Evolutionary conservation across 2,888 invertebrate species (phyloP).

Genomic region (Noctua janthina): DNA sequence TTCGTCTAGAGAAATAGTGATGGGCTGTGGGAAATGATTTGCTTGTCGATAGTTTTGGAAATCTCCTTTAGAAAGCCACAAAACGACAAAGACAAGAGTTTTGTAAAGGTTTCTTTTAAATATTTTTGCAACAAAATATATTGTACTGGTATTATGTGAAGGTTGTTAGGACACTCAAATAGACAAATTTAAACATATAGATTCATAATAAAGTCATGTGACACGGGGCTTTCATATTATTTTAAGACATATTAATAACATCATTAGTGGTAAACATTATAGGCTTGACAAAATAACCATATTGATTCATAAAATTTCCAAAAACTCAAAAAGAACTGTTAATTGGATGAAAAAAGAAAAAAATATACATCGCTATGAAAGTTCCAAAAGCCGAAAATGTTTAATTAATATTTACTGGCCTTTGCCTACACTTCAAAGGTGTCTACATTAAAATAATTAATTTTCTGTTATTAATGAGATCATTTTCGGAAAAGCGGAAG

Average conservation of each 20-base stretch:
- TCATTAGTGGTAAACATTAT: constrained; percentile 41
- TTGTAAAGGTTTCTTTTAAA: background rate
- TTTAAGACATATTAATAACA: constrained; percentile 17
- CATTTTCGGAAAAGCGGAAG: constrained; percentile 67
- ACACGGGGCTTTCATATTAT: background rate
- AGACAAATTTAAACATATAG: too few species aligned
- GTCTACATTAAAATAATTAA: constrained; percentile 72
- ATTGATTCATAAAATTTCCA: constrained; percentile 40
- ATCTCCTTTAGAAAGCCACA: background rate
- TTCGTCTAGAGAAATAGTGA: constrained; percentile 68
- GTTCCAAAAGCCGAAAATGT: constrained; percentile 65
- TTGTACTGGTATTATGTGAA: background rate
- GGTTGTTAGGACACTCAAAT: background rate
- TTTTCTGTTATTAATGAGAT: constrained; percentile 73
- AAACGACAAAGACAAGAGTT: background rate
- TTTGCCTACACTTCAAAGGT: constrained; percentile 72
- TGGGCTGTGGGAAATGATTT: constrained; percentile 36
- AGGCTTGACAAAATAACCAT: constrained; percentile 31
- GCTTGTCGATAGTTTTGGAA: constrained; percentile 59
- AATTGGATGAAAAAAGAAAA: constrained; percentile 56
- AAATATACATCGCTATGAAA: constrained; percentile 41
- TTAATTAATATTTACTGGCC: constrained; percentile 72
- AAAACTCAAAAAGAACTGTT: constrained; percentile 54
- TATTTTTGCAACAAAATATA: background rate
- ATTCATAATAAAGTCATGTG: background rate